phyloP scores from a whole-genome alignment of 1,140 invertebrate species.

The Leptinotarsa undecemlineata region DNA sequence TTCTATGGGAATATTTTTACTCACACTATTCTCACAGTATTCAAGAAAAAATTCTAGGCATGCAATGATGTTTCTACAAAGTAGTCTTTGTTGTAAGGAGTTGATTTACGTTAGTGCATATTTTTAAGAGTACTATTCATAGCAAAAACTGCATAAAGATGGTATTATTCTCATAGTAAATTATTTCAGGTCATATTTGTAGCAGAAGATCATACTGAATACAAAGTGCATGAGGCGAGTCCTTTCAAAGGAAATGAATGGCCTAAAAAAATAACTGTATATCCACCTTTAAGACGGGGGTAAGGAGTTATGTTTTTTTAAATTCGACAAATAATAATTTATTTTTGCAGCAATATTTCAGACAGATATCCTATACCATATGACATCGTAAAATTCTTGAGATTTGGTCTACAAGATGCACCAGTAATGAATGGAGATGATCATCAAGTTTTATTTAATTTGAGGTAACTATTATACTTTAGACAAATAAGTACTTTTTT shows the following conservation, averaged over 20 bases:
- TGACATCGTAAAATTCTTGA: constrained; percentile 3
- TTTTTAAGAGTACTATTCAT: neutral
- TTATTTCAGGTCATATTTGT: constrained; percentile 25
- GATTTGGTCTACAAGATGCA: constrained; percentile 13
- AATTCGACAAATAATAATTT: constrained; percentile 8
- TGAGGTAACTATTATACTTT: neutral
- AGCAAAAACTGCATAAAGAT: neutral
- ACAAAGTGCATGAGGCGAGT: constrained; percentile 21
- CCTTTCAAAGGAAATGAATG: constrained; percentile 37
- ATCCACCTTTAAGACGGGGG: constrained; percentile 5
- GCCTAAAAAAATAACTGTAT: constrained; percentile 15
- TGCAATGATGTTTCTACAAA: too few species aligned
- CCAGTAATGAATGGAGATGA: constrained; percentile 3
- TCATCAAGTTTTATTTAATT: neutral
- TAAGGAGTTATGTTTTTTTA: too few species aligned
- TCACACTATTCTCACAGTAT: neutral
- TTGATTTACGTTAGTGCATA: neutral
- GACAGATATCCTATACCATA: constrained; percentile 18
- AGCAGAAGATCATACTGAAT: neutral
- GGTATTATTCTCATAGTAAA: neutral
- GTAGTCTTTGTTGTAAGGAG: too few species aligned
- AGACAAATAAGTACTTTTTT: too few species aligned
- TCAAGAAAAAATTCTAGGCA: too few species aligned
- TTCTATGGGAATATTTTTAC: too few species aligned
- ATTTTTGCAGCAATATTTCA: constrained; percentile 4